Percentiles rank a stretch among this genome's conserved stretches.
These are phyloP conservation scores for Epizoanthus fatuus DNA, from an alignment of 92 coral and sea anemone genomes.

Conservation along the genomic window DNA sequence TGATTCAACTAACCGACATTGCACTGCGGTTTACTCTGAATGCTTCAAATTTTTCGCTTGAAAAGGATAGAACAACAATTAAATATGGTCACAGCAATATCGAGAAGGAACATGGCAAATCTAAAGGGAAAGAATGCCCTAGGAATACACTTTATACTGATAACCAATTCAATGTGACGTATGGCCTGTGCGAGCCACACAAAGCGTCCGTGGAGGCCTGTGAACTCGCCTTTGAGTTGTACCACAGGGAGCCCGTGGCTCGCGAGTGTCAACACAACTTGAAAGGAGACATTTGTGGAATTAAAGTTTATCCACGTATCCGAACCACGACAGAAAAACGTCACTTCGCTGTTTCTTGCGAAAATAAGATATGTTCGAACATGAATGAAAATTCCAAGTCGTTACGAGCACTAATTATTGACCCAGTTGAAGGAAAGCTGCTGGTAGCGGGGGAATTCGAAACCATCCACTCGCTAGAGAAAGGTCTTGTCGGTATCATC, in stretches of 20 bases:
- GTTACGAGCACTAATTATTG: constrained; percentile 37
- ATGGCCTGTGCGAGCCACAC: constrained; percentile 78
- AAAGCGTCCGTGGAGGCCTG: constrained; percentile 62
- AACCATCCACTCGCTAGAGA: constrained; percentile 50
- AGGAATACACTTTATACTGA: not conserved
- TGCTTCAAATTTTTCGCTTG: not conserved
- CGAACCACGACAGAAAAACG: not conserved
- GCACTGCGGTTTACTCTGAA: not conserved
- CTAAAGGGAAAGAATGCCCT: constrained; percentile 2
- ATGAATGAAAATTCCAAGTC: constrained; percentile 1
- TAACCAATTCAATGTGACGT: not conserved
- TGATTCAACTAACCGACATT: not conserved
- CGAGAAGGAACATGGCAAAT: not conserved
- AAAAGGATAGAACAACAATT: not conserved
- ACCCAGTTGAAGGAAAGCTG: constrained; percentile 60
- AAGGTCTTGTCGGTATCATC: constrained; percentile 49
- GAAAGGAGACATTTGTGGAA: constrained; percentile 61
- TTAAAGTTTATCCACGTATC: not conserved
- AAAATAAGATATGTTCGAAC: not conserved
- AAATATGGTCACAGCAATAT: not conserved
- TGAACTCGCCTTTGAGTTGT: constrained; percentile 53
- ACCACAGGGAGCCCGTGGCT: constrained; percentile 38
- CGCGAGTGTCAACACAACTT: constrained; percentile 50
- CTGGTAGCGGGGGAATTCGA: constrained; percentile 25
- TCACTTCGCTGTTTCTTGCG: not conserved